These are phyloP conservation scores for Aphelocoma californica DNA, from an alignment of 2,797 vertebrate genomes.

Conservation along the genomic window DNA sequence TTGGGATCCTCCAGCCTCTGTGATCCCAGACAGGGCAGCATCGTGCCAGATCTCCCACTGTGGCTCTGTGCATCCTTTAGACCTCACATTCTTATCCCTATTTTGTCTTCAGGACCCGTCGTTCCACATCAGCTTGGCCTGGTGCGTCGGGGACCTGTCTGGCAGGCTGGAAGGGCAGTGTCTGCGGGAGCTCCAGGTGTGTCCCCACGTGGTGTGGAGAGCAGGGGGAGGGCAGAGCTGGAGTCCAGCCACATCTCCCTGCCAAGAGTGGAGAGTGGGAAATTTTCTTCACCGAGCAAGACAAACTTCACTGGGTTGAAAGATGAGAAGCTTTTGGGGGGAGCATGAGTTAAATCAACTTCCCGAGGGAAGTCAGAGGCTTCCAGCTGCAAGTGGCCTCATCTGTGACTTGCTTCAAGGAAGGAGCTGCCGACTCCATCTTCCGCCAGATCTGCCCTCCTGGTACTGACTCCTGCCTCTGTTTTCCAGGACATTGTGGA, in stretches of 20 bases:
- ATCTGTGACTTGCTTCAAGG: background rate
- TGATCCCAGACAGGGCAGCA: background rate
- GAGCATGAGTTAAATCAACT: background rate
- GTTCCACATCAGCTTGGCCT: constrained; percentile 93
- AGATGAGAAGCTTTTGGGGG: background rate
- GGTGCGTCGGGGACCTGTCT: constrained; percentile 86
- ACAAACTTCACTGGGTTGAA: background rate
- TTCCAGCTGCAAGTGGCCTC: background rate
- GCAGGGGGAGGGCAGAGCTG: background rate
- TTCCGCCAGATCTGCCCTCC: background rate
- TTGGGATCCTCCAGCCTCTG: background rate
- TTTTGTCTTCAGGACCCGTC: constrained; percentile 85
- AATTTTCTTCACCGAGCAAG: background rate
- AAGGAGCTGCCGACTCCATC: background rate
- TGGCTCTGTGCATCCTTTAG: accelerated
- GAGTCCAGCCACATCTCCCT: background rate
- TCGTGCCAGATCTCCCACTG: background rate
- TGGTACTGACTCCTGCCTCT: background rate
- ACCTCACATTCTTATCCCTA: background rate
- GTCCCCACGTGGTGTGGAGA: background rate
- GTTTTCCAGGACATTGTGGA: constrained; percentile 80
- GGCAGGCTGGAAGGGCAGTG: constrained; percentile 73
- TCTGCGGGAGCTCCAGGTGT: constrained; percentile 86
- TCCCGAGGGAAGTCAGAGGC: background rate
- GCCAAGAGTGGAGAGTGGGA: background rate